phyloP scores from a whole-genome alignment of 1,140 invertebrate genomes.

The Ephestia elutella region DNA sequence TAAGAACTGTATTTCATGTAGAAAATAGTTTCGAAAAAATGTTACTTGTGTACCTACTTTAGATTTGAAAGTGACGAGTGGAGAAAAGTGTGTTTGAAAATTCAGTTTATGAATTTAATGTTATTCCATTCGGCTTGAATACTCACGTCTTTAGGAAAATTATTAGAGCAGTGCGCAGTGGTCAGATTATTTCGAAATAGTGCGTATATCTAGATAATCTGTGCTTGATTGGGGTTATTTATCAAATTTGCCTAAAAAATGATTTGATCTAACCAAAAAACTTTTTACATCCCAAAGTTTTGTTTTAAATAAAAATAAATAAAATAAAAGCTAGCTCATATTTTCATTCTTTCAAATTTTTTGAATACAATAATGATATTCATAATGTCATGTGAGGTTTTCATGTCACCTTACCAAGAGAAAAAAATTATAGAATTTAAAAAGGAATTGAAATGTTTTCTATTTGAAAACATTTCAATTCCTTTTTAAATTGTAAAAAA shows the following conservation, averaged over 20 bases:
- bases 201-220: slow-evolving; percentile 26
- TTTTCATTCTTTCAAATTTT: slow-evolving; percentile 17
- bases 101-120: slow-evolving; percentile 18
- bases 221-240: slow-evolving; percentile 12
- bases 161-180: not conserved
- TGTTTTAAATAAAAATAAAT: slow-evolving; percentile 26
- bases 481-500: not conserved
- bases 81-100: no score
- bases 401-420: not conserved
- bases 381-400: no score
- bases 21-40: slow-evolving; percentile 12
- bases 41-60: no score
- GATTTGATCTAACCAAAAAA: no score
- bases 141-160: slow-evolving; percentile 18
- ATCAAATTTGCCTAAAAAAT: slow-evolving; percentile 12
- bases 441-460: not conserved
- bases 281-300: slow-evolving; percentile 19
- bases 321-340: slow-evolving; percentile 18
- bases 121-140: slow-evolving; percentile 18
- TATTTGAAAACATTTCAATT: slow-evolving; percentile 4
- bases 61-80: no score
- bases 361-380: slow-evolving; percentile 18
- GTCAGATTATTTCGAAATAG: slow-evolving; percentile 4
- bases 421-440: not conserved
- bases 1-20: no score